These are phyloP conservation scores for Tachycineta bicolor DNA, from an alignment of 2,113 vertebrate genomes.

Conservation along the genomic window DNA sequence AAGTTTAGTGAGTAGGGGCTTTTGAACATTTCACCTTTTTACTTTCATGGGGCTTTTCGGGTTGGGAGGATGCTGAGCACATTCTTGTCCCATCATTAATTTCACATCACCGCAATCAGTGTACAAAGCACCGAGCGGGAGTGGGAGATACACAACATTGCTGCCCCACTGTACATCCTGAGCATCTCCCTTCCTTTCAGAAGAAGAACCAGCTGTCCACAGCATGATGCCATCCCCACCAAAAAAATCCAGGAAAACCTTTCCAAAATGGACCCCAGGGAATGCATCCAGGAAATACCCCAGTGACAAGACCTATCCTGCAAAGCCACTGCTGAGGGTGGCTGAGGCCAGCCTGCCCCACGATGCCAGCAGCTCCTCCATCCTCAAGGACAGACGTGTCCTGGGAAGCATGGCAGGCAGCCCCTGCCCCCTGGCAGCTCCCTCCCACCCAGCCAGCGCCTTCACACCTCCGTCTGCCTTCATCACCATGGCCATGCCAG, in stretches of 20 bases:
- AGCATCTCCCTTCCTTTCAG: neutral
- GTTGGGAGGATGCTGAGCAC: neutral
- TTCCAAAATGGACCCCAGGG: constrained; percentile 39
- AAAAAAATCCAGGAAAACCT: constrained; percentile 69
- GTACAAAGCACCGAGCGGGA: neutral
- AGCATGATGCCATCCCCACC: constrained; percentile 7
- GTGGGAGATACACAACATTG: fast-evolving
- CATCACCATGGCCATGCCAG: neutral
- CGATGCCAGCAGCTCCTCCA: neutral
- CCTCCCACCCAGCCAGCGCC: neutral
- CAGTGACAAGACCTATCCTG: neutral
- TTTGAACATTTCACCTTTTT: neutral
- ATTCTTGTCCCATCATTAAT: neutral
- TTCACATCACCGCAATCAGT: no score
- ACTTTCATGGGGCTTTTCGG: neutral
- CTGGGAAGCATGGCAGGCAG: neutral
- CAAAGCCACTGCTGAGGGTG: neutral
- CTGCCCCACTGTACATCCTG: neutral
- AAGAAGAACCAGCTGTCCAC: neutral
- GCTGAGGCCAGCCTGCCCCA: neutral
- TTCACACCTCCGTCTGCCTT: neutral
- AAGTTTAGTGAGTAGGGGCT: constrained; percentile 41
- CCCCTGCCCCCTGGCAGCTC: neutral
- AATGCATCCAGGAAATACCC: neutral
- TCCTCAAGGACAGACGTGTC: neutral